Conservation (phyloP, 2,797 vertebrate species). For the Cheirogaleus major region DNA sequence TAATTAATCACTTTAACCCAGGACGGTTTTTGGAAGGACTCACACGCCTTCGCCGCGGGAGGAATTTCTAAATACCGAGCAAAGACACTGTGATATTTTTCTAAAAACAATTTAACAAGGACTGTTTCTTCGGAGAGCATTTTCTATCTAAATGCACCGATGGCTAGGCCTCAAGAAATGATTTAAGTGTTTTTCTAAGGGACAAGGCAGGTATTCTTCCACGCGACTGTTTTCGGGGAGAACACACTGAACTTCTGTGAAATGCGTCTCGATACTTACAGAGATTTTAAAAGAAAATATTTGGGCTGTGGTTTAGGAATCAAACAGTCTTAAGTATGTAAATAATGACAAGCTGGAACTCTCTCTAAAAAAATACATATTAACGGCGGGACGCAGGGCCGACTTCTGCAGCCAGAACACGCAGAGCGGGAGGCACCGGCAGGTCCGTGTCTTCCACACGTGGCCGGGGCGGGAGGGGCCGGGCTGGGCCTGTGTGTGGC, state of each 20-base stretch:
- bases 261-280: slow-evolving; percentile 82
- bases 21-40: slow-evolving; percentile 60
- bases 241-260: slow-evolving; percentile 84
- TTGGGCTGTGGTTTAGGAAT: slow-evolving; percentile 89
- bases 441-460: rapidly evolving
- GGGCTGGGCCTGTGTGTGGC: rapidly evolving
- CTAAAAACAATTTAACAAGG: slow-evolving; percentile 67
- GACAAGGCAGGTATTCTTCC: slow-evolving; percentile 80
- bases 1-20: slow-evolving; percentile 31
- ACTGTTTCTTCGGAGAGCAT: slow-evolving; percentile 78
- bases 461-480: rapidly evolving
- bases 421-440: rapidly evolving
- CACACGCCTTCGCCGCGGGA: slow-evolving; percentile 63
- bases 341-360: slow-evolving; percentile 80
- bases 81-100: slow-evolving; percentile 35
- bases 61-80: slow-evolving; percentile 65
- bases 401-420: background rate
- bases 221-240: slow-evolving; percentile 70
- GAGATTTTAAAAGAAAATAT: slow-evolving; percentile 89
- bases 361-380: slow-evolving; percentile 46
- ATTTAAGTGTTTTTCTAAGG: slow-evolving; percentile 83
- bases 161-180: slow-evolving; percentile 81
- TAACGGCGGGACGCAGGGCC: background rate
- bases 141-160: slow-evolving; percentile 73
- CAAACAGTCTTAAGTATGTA: slow-evolving; percentile 89